These are phyloP conservation scores for Eupithecia subumbrata DNA, from an alignment of 2,888 invertebrate genomes.

Conservation along the genomic window DNA sequence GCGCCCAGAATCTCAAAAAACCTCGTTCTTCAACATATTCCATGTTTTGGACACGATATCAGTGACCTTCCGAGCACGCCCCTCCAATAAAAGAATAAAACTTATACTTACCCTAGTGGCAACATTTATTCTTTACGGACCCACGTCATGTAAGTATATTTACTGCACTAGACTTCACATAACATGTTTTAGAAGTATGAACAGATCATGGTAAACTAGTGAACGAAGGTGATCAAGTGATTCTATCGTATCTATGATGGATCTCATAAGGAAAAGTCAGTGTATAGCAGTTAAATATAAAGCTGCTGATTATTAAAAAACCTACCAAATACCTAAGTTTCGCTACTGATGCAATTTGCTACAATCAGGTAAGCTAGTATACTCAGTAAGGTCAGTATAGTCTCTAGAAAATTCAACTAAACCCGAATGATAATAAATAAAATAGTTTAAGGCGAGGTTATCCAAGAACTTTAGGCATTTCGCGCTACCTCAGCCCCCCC, in stretches of 20 bases:
- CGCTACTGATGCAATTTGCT: background rate
- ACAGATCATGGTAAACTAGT: background rate
- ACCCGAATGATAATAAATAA: background rate
- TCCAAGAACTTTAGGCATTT: too few relatives aligned
- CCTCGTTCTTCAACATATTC: constrained; percentile 89
- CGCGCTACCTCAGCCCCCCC: too few relatives aligned
- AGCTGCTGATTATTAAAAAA: background rate
- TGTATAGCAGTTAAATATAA: background rate
- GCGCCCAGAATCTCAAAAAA: constrained; percentile 53
- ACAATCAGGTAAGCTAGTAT: too few relatives aligned
- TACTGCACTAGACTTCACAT: background rate
- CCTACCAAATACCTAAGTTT: background rate
- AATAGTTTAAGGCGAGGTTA: too few relatives aligned
- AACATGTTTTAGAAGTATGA: background rate
- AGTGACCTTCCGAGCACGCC: constrained; percentile 75
- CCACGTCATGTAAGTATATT: constrained; percentile 46
- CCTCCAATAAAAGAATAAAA: constrained; percentile 65
- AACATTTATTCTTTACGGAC: constrained; percentile 80
- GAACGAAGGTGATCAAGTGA: background rate
- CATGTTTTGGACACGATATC: constrained; percentile 83
- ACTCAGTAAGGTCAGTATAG: too few relatives aligned
- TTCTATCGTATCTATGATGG: background rate
- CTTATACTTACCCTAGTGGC: constrained; percentile 77
- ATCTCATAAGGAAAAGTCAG: background rate
- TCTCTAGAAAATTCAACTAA: background rate